Conservation (phyloP, 2,888 invertebrate genomes). For the Salticus scenicus region DNA sequence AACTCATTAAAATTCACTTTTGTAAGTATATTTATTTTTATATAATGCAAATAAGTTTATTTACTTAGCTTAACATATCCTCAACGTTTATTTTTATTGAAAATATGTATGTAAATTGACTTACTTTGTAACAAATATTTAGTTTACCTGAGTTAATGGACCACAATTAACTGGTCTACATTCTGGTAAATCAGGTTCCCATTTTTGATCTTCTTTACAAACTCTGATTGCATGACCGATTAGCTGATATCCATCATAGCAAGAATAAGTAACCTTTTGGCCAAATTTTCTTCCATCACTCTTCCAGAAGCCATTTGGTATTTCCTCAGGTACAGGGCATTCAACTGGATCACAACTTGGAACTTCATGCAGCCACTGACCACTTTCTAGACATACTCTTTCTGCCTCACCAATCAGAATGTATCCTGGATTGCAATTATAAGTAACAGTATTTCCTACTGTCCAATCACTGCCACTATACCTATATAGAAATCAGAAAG, state of each 20-base stretch:
- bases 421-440: conserved; percentile 73
- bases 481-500: conserved; percentile 19
- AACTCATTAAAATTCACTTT: too few relatives aligned
- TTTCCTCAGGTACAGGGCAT: conserved; percentile 55
- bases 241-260: conserved; percentile 56
- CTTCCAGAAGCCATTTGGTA: conserved; percentile 40
- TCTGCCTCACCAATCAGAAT: conserved; percentile 71
- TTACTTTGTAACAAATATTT: too few relatives aligned
- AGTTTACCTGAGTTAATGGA: conserved; percentile 53
- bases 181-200: conserved; percentile 77
- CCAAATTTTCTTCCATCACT: conserved; percentile 58
- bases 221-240: conserved; percentile 53
- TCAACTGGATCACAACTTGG: conserved; percentile 70
- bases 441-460: conserved; percentile 70
- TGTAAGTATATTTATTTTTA: too few relatives aligned
- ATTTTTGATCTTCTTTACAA: conserved; percentile 79
- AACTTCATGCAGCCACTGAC: conserved; percentile 70
- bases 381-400: conserved; percentile 69
- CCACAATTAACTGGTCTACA: conserved; percentile 77
- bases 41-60: too few relatives aligned
- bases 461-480: conserved; percentile 69
- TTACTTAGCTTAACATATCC: too few relatives aligned
- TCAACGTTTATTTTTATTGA: too few relatives aligned
- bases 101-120: too few relatives aligned
- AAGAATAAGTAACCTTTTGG: conserved; percentile 60